phyloP scores from a whole-genome alignment of 2,113 vertebrate genomes.

The Corythornis cristatus region DNA sequence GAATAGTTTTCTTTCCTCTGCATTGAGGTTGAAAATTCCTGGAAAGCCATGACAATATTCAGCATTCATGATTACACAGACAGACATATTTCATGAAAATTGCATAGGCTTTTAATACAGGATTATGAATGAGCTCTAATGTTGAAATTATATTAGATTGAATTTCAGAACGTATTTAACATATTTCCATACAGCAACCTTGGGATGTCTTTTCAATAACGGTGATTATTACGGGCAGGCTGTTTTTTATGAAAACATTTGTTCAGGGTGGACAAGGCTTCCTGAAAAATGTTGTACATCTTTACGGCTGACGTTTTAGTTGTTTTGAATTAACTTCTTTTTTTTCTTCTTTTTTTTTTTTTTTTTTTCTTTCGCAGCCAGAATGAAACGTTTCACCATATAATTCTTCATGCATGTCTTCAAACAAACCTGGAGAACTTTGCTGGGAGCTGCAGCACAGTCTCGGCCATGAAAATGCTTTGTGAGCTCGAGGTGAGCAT shows the following conservation, averaged over 20 bases:
- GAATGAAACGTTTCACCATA: slow-evolving; percentile 69
- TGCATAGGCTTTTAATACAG: slow-evolving; percentile 72
- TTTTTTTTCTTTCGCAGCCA: slow-evolving; percentile 27
- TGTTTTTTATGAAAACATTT: slow-evolving; percentile 80
- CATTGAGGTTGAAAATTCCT: slow-evolving; percentile 73
- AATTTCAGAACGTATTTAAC: slow-evolving; percentile 80
- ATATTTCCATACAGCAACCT: slow-evolving; percentile 75
- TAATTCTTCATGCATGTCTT: slow-evolving; percentile 69
- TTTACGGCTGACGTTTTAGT: slow-evolving; percentile 75
- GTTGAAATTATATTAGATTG: slow-evolving; percentile 75
- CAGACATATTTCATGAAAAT: slow-evolving; percentile 78
- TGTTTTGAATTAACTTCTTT: slow-evolving; percentile 70
- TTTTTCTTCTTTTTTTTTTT: too few species aligned
- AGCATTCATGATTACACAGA: slow-evolving; percentile 77
- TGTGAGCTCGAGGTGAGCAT: slow-evolving; percentile 46
- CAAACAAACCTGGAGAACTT: slow-evolving; percentile 63
- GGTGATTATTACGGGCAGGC: slow-evolving; percentile 71
- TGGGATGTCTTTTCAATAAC: slow-evolving; percentile 74
- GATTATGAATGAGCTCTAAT: slow-evolving; percentile 78
- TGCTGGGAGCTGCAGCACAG: slow-evolving; percentile 30
- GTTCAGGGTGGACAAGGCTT: slow-evolving; percentile 72
- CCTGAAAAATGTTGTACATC: slow-evolving; percentile 75
- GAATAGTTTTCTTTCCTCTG: slow-evolving; percentile 74
- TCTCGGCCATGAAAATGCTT: slow-evolving; percentile 50
- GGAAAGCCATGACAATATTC: slow-evolving; percentile 78